A percentile compares a stretch with the other conserved stretches of the same genome.
phyloP scores from a whole-genome alignment of 2,797 vertebrate genomes.

The Discoglossus pictus region DNA sequence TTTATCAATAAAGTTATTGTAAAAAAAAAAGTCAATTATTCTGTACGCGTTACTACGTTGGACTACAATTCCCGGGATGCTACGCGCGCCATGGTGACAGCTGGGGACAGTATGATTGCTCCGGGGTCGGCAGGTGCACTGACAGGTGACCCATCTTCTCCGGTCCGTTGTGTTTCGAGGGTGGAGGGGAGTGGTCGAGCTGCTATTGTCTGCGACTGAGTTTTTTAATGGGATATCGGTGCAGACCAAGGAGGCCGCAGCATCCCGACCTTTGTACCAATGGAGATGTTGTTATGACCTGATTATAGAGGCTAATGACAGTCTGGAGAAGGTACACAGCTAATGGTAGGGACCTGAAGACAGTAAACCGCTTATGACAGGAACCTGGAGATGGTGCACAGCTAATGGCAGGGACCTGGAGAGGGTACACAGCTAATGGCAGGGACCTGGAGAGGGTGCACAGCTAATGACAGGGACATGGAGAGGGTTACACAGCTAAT shows the following conservation, averaged over 20 bases:
- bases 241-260: no score
- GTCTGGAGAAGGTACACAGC: no score
- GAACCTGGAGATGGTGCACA: not conserved
- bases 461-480: no score
- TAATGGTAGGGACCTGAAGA: not conserved
- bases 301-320: no score
- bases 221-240: no score
- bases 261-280: constrained; percentile 13
- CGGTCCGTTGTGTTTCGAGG: no score
- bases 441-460: no score
- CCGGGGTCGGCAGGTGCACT: constrained; percentile 18
- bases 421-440: no score
- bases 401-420: no score
- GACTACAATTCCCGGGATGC: constrained; percentile 29
- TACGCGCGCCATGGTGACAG: constrained; percentile 16
- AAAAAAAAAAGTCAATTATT: not conserved
- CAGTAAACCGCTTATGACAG: not conserved
- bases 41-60: constrained; percentile 5
- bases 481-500: no score
- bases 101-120: constrained; percentile 14
- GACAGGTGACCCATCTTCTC: constrained; percentile 18
- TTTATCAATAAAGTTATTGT: constrained; percentile 33
- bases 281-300: not conserved
- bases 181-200: no score
- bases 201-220: no score